Evolutionary conservation across 2,113 vertebrate genomes (phyloP).

Genomic region (Siniperca knerii): DNA sequence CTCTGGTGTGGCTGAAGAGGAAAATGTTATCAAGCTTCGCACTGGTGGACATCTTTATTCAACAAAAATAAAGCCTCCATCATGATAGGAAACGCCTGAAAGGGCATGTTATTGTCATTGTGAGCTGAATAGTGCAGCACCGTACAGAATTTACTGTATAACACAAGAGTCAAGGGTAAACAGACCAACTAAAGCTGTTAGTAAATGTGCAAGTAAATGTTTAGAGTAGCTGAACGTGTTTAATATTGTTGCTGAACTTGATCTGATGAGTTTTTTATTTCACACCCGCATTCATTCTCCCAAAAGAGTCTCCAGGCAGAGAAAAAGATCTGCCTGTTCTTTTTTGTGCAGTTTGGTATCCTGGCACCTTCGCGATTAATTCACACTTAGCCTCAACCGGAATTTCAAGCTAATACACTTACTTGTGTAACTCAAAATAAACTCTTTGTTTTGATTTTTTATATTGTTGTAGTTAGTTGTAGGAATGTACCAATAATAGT

Average conservation of each 20-base stretch:
- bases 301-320: not conserved
- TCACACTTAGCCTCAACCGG: not conserved
- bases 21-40: slow-evolving; percentile 32
- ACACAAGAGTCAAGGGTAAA: not conserved
- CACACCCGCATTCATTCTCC: not conserved
- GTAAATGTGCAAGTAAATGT: not conserved
- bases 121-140: not conserved
- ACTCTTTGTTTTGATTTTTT: not conserved
- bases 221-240: not conserved
- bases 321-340: not conserved
- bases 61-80: slow-evolving; percentile 20
- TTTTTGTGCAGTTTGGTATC: not conserved
- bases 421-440: not conserved
- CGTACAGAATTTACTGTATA: not conserved
- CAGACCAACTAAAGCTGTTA: not conserved
- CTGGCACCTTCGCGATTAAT: not conserved
- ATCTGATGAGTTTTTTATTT: not conserved
- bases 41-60: slow-evolving; percentile 19
- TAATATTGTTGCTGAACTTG: not conserved
- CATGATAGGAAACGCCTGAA: not conserved
- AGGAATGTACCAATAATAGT: no score
- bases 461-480: no score
- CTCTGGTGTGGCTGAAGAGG: slow-evolving; percentile 44
- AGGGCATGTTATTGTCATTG: not conserved
- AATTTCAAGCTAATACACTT: not conserved